Base-by-base conservation (phyloP, 2,888 invertebrate genomes). In the Phytoseiulus persimilis region DNA sequence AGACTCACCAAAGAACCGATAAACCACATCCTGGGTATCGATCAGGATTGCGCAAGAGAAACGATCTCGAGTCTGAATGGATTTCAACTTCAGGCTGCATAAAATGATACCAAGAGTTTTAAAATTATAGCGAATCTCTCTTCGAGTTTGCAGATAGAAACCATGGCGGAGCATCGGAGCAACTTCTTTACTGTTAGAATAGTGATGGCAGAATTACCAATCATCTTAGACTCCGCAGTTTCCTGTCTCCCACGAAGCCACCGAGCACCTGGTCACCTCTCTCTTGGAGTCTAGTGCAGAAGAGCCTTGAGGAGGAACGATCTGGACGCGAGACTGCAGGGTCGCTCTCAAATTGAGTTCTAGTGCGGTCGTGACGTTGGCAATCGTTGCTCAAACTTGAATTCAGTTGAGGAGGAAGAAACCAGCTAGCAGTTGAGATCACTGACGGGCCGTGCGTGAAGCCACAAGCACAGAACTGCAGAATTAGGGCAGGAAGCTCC, bases 171-270 rank as follows among this genome's bases (percentile, higher is more conserved):
- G 28, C 5, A 39, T 39, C 39, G 65, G 65, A 65, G 65, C 65
- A 65, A 18, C 65, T 65, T 65, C 65, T 65, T 65, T 14, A 65
- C 65, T 65, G 65, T 65, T 65, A 65, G 65, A 65, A 65, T 65
- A 23, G 65, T 65, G 65, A 23, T 23, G 65, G 65, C 65, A 14
- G 65, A 65, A 23, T 23, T 65, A 65, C 65, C 65, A 65, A 65
- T 65, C 65, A 65, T 65, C 65, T 65, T 65, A 65, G 65, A 65
- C 65, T 33, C 87, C 87, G 87, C 45, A 45, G 87, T 87, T 87
- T 87, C 87, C 87, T 87, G 87, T 87, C 87, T 87, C 87, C 87
- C 87, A 87, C 87, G 87, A 87, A 87, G n/a, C 87, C 87, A 23
- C 87, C 32, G 65, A 65, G 33, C 87, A 87, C 87, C 87, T 87